Base-by-base conservation (phyloP, 2,113 vertebrate species). In the Telmatochromis bifrenatus region DNA sequence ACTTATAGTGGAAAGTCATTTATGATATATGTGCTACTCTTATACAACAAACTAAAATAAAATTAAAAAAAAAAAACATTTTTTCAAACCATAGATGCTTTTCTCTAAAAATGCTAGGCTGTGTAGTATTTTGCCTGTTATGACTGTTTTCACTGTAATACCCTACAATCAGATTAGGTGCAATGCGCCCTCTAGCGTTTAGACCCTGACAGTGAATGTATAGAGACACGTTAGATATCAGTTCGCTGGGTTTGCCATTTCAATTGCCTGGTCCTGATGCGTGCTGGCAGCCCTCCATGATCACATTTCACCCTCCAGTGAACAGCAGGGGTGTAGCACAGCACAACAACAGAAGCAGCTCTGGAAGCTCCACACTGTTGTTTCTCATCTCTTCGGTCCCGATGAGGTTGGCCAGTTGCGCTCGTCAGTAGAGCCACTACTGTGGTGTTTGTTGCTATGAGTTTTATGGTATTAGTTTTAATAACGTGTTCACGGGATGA, bases 271-370 rank as follows among this genome's bases (percentile, higher is more conserved):
- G 85, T 84, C 89, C 88, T 95, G 94, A 94, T 94, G 91, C 81
- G 87, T 86, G 91, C 86, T 94, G 95, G 90, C 94, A 95, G 88
- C 88, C 85, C 92, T 92, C 92, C 91, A 91, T 94, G 93, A 94
- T 94, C 92, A 89, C 92, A 92, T 95, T 94, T 94, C 92, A 94
- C 89, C 87, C 94, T 88, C 84, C 93, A 90, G 86, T 94, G 91
- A 92, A 77, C 89, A 94, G 88, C 89, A 92, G 85, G 88, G 90
- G 87, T 92, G 94, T n/a, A 93, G 84, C 87, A n/a, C 90, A 90
- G 79, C 90, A 85, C 88, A 93, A 87, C 83, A 85, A 39, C 82
- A 62, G 81, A 85, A 47, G 54, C 68, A 81, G 91, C 87, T 82
- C 86, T 53, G 49, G 53, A 86, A 77, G 83, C 90, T 81, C 79